Conservation (phyloP, 2,113 vertebrate genomes). For the Petrocephalus zakoni region DNA sequence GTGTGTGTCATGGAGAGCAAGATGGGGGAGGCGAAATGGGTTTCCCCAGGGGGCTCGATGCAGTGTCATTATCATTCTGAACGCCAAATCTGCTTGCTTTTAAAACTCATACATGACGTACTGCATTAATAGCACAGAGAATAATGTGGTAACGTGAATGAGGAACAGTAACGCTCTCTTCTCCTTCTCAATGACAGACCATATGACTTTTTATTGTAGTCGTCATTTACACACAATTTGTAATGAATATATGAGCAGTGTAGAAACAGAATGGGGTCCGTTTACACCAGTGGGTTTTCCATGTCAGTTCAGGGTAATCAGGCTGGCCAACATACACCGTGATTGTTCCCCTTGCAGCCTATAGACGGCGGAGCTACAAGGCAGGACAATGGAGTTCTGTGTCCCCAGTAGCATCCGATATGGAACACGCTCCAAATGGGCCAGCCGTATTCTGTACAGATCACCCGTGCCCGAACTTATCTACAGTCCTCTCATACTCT, state of each 20-base stretch:
- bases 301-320: background rate
- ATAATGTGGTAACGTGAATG: background rate
- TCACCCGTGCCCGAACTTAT: background rate
- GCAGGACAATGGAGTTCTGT: conserved; percentile 4
- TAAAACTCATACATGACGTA: background rate
- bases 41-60: background rate
- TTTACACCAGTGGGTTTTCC: background rate
- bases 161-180: background rate
- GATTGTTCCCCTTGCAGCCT: background rate
- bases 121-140: background rate
- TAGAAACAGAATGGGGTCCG: background rate
- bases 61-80: background rate
- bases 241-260: background rate
- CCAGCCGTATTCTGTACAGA: background rate
- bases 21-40: background rate
- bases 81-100: background rate
- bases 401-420: background rate
- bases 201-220: background rate
- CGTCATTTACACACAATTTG: background rate
- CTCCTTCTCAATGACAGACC: background rate
- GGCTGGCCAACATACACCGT: background rate
- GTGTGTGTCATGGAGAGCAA: background rate
- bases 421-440: background rate
- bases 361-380: background rate
- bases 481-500: background rate